phyloP scores from a whole-genome alignment of 1,140 invertebrate species.

The Drosophila funebris region DNA sequence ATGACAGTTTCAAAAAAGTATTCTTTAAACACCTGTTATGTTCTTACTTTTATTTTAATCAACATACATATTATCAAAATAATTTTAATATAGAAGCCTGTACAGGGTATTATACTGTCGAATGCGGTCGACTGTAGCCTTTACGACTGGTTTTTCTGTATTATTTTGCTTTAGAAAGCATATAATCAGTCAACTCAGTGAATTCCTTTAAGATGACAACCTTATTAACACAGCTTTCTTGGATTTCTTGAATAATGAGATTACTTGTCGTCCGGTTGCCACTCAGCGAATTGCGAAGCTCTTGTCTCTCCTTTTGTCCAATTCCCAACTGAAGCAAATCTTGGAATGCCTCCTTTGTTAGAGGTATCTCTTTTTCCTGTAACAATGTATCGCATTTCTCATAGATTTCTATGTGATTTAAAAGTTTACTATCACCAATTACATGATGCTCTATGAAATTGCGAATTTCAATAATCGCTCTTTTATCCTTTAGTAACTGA shows the following conservation, averaged over 20 bases:
- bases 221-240: background rate
- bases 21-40: too few species aligned
- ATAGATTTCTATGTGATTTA: background rate
- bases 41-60: too few species aligned
- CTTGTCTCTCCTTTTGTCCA: background rate
- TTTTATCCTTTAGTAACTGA: background rate
- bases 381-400: background rate
- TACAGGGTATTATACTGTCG: too few species aligned
- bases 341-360: background rate
- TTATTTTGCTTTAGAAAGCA: background rate
- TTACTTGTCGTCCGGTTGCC: background rate
- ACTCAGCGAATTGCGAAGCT: background rate
- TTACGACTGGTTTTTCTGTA: background rate
- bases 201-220: background rate
- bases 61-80: too few species aligned
- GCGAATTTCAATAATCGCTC: background rate
- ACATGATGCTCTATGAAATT: background rate
- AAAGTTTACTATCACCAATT: background rate
- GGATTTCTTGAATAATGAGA: background rate
- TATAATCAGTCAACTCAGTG: background rate
- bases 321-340: constrained; percentile 1
- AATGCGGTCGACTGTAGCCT: too few species aligned
- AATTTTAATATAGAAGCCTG: too few species aligned
- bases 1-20: too few species aligned
- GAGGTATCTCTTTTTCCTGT: background rate